Evolutionary conservation across 2,888 invertebrate genomes (phyloP).

Genomic region (Nesidiocoris tenuis): DNA sequence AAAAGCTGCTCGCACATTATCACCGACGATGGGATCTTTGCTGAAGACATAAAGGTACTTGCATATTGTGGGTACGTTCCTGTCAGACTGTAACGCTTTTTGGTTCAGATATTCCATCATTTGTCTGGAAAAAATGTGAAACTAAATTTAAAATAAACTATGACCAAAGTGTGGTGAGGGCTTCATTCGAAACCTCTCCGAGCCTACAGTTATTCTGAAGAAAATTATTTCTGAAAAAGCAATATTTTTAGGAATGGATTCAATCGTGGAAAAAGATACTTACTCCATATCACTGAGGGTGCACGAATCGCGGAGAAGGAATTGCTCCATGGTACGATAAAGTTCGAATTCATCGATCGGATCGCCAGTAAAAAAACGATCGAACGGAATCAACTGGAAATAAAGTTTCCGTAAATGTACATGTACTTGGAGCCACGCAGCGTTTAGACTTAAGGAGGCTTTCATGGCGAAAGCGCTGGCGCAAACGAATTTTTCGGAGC

Average conservation of each 20-base stretch:
- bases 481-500: too few relatives aligned
- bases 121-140: constrained; percentile 12
- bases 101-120: constrained; percentile 19
- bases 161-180: too few relatives aligned
- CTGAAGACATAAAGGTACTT: constrained; percentile 38
- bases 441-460: too few relatives aligned
- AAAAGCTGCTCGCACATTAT: constrained; percentile 19
- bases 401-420: too few relatives aligned
- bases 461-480: too few relatives aligned
- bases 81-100: constrained; percentile 13
- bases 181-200: too few relatives aligned
- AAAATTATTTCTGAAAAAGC: too few relatives aligned
- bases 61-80: constrained; percentile 24
- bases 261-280: too few relatives aligned
- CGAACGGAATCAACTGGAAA: neutral
- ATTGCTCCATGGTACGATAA: neutral
- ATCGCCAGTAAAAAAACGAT: neutral
- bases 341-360: neutral
- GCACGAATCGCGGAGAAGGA: neutral
- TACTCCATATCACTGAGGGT: neutral
- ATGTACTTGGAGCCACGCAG: too few relatives aligned
- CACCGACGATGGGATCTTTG: constrained; percentile 14
- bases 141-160: too few relatives aligned
- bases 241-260: too few relatives aligned
- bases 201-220: too few relatives aligned